Evolutionary conservation across 2,797 vertebrate genomes (phyloP), one percentile per base, ranked within the genome.

Genomic region (Chaetodon trifasciatus): DNA sequence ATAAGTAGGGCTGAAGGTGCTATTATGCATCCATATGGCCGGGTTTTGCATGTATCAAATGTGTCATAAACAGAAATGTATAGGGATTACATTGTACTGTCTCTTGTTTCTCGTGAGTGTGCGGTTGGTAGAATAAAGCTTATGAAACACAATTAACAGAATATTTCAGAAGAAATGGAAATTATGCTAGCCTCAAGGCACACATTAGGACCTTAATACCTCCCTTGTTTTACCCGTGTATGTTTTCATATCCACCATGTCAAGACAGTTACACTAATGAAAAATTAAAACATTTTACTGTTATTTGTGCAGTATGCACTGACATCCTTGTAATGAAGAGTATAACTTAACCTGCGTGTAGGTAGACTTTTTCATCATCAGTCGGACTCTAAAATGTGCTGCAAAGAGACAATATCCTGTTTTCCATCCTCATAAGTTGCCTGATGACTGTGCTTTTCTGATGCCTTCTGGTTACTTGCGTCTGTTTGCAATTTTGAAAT

Each of bases 131-230:
- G 69, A 83, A 75, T 78, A 80, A 62, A 57, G 23, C 13, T 57
- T 74, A 71, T 74, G 71, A 78, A 90, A 76, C 67, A 80, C 79
- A 90, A 88, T 93, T 86, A 86, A 79, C 52, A 47, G 76, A 81
- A 82, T 79, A 83, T 85, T 86, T 86, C 87, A 50, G 83, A 83
- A 83, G 60, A 70, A 57, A 79, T 81, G 73, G 67, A 84, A 90
- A 89, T 87, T 83, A 87, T 76, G 47, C 65, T 71, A 70, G 73
- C 90, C 88, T 88, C 46, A 35, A 79, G 92, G 86, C 76, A 60
- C 73, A 76, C 73, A 79, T 21, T 11, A 65, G 53, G 60, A 23
- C 74, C 84, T 80, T 81, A 71, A 84, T 66, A 40, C 74, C 56
- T 79, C 35, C 66, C 70, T 79, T 80, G 65, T 74, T 67, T 81